Base-by-base conservation (phyloP, 2,113 vertebrate species). In the Heterotis niloticus region DNA sequence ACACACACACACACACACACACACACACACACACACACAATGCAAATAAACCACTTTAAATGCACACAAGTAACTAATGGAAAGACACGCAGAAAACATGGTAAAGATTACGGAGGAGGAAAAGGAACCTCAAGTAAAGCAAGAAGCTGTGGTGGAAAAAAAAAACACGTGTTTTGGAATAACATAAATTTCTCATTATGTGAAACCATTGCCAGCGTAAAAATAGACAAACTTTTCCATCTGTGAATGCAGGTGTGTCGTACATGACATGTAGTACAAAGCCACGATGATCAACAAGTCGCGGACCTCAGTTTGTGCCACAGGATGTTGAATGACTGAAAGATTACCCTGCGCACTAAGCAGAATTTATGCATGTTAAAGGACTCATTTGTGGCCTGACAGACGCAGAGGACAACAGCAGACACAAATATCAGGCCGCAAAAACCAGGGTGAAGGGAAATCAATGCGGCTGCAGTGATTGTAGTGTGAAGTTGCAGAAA, bases 101-200 rank as follows among this genome's bases (percentile, higher is more conserved):
- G 34, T 44, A 64, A n/a, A 62, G 28, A 75, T 29, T n/a, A 29
- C 14, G 29, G 1, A 62, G 29, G 74, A 17, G 74, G 13, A 34
- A 34, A 64, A 34, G 34, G 5, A 62, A 17, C 3, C 54, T 74
- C 34, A 44, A 44, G 34, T 4, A 7, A 7, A 44, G 34, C 24
- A 26, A 13, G 9, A n/a, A 66, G n/a, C n/a, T 44, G 64, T 56
- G n/a, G 51, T 34, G 57, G 57, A 77, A 57, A 56, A 44, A 1
- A 26, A 68, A 44, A 29, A 12, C 26, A 62, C 16, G 59, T 17
- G 44, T 28, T 64, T 75, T 34, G 28, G 64, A 67, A 67, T 77
- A 77, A 77, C 24, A 52, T 1, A 57, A 67, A 13, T 65, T 54
- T 67, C 44, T 57, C 64, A 77, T 77, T 77, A 67, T n/a, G 0